Evolutionary conservation across 2,888 invertebrate species (phyloP), one percentile per base, ranked within the genome.

Genomic region (Aspidiotus rigidus): DNA sequence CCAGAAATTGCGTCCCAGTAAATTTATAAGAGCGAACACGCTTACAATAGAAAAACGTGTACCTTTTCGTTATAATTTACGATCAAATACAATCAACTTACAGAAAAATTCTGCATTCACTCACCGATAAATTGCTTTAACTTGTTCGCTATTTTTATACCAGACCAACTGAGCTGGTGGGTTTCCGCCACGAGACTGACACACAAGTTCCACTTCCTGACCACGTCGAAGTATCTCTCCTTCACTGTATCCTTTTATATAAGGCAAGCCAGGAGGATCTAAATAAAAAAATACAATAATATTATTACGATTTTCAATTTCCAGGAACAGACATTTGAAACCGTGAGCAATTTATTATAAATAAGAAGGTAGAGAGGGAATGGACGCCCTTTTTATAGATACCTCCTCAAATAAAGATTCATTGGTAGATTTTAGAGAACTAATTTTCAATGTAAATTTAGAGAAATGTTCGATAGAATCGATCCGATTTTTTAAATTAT

Each of bases 121-220:
- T 62, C 57, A 73, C 73, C 71, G 82, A 77, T 91, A 93, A 7
- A 89, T 88, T 85, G 89, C 90, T 54, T 90, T 84, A 64, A 93
- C 88, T 77, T 90, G 89, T 74, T 90, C 88, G 40, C 90, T 89
- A 77, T 96, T 94, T 78, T 92, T 90, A 81, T 90, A 96, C 96
- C 96, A 96, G 74, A 92, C 88, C 62, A 96, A 84, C 77, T 93
- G 90, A 0, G 97, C 96, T 11, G 94, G 89, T 5, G 99, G 99
- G 81, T 99, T 99, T 0, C 99, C 99, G 7, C 97, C 96, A 39
- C 90, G 83, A 71, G 96, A 94, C 69, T 89, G 83, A 81, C 99
- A 99, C 72, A 88, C 86, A 74, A 97, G 83, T 75, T 90, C 91
- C 15, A 96, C 84, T 66, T 86, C 88, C 79, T 95, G 93, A 0